Conservation (phyloP, 1,140 invertebrate genomes). For the Plutomurus gul region DNA sequence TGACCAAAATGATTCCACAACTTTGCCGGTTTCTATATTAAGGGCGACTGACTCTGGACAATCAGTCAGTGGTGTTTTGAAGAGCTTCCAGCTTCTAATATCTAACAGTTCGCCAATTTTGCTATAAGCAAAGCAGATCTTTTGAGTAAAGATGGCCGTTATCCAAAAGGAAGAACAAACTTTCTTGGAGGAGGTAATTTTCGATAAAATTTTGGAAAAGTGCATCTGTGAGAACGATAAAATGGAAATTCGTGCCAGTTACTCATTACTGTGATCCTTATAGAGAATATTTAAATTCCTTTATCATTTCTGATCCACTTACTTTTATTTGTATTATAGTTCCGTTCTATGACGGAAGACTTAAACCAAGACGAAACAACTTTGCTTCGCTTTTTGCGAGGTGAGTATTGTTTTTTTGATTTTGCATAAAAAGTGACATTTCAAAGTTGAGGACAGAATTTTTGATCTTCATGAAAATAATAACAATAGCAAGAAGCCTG, state of each 20-base stretch:
- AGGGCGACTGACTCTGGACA: not conserved
- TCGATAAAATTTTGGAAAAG: not conserved
- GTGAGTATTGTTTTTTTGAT: not conserved
- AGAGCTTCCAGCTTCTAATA: not conserved
- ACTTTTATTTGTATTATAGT: not conserved
- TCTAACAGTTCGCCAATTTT: not conserved
- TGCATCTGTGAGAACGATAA: not conserved
- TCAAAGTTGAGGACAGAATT: no score
- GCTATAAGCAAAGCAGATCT: not conserved
- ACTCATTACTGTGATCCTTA: not conserved
- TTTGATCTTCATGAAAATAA: no score
- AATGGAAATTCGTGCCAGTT: no score
- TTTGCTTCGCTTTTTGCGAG: conserved; percentile 10
- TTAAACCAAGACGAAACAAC: conserved; percentile 12
- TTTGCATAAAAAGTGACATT: no score
- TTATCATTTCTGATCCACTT: not conserved
- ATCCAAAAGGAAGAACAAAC: conserved; percentile 25
- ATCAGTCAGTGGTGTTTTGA: not conserved
- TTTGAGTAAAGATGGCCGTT: conserved; percentile 34
- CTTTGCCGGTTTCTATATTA: conserved; percentile 33
- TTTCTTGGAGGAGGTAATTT: conserved; percentile 20
- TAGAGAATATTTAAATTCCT: not conserved
- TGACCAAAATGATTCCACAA: conserved; percentile 18
- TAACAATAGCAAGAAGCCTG: conserved; percentile 23
- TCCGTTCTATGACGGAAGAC: conserved; percentile 21